Base-by-base conservation (phyloP, 2,113 vertebrate species). In the Upupa epops region DNA sequence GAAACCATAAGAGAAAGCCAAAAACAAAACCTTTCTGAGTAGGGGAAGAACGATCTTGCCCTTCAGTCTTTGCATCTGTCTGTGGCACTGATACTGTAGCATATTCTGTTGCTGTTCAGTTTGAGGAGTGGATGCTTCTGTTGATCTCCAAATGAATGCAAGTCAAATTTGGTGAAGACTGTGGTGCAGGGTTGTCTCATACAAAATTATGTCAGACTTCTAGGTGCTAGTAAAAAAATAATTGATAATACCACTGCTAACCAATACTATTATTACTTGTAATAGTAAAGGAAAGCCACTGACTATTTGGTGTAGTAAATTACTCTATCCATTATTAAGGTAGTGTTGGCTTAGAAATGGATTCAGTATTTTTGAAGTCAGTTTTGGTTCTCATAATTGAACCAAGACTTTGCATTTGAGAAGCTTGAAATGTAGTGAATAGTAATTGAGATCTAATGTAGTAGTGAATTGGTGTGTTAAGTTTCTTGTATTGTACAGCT, bases 211-310 rank as follows among this genome's bases (percentile, higher is more conserved):
- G 22, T 76, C 46, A 73, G 24, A 19, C 24, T 65, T 70, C 72
- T 37, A 49, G 55, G 21, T 69, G 26, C 32, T 76, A 32, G 21
- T 69, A n/a, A 4, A 59, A 68, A 31, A 75, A 1, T 42, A 48
- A 14, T 15, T 42, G 46, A 72, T 20, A 51, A 32, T 63, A 3
- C 37, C 32, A 7, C 49, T 85, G n/a, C 63, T 88, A 68, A 56
- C 6, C 15, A 4, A 78, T 31, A 21, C 20, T 2, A 29, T 15
- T 0, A 0, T 26, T 65, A 70, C 31, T 37, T n/a, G n/a, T n/a
- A n/a, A n/a, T n/a, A n/a, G 11, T 31, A 31, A 34, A 40, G 63
- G 28, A 64, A 59, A 45, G n/a, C 5, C 15, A 12, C 11, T 69
- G 55, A 40, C 16, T 79, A 72, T 37, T 29, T 60, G 7, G 12